phyloP scores from a whole-genome alignment of 2,888 invertebrate species.

The Xestia xanthographa region DNA sequence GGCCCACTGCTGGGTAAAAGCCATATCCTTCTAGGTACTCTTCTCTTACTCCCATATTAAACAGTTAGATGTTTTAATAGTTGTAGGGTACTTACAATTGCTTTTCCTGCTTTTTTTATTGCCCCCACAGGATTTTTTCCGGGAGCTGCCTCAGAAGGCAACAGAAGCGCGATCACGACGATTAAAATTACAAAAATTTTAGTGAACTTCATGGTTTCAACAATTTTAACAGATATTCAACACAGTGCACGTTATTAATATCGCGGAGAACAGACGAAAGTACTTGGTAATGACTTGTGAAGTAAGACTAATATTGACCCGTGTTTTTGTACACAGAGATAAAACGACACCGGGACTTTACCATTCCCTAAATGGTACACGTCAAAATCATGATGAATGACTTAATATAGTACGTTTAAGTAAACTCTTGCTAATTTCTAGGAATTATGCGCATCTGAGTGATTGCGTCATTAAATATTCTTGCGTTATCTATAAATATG shows the following conservation, averaged over 20 bases:
- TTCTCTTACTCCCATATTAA: too few relatives aligned
- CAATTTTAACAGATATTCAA: not conserved
- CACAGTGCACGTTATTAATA: slow-evolving; percentile 1
- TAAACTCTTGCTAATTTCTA: slow-evolving; percentile 29
- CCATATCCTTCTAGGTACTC: too few relatives aligned
- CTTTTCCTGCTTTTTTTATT: slow-evolving; percentile 34
- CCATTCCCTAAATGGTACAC: slow-evolving; percentile 41
- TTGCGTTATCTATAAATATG: slow-evolving; percentile 38
- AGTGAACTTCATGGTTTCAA: slow-evolving; percentile 63
- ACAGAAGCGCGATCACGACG: slow-evolving; percentile 55
- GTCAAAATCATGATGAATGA: slow-evolving; percentile 32
- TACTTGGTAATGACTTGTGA: slow-evolving; percentile 31
- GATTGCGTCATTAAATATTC: slow-evolving; percentile 35
- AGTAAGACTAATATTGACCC: slow-evolving; percentile 28
- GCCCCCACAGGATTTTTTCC: slow-evolving; percentile 72
- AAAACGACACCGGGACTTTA: slow-evolving; percentile 59
- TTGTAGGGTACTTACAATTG: slow-evolving; percentile 20
- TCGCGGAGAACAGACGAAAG: not conserved
- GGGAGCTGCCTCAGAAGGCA: slow-evolving; percentile 66
- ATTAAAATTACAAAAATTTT: slow-evolving; percentile 53
- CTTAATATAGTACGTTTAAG: slow-evolving; percentile 1
- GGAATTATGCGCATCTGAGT: slow-evolving; percentile 34
- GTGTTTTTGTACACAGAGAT: slow-evolving; percentile 62
- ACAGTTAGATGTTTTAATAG: not conserved
- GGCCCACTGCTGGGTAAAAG: too few relatives aligned